Base-by-base conservation (phyloP, 2,797 vertebrate species). In the Podarcis siculus region DNA sequence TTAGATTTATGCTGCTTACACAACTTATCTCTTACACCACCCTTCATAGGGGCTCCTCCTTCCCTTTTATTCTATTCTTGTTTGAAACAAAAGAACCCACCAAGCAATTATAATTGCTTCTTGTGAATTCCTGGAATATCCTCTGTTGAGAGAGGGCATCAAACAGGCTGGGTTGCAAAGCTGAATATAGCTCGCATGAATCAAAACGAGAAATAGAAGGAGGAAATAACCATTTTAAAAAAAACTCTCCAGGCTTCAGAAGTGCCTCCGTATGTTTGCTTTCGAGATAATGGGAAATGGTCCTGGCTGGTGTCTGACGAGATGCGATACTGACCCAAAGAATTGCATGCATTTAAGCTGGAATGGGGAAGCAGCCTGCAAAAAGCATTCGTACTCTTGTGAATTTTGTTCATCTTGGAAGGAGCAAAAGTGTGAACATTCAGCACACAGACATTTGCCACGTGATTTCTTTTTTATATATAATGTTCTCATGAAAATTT, bases 21-120 rank as follows among this genome's bases (percentile, higher is more conserved):
- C 86, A 89, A 94, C 89, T 82, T 80, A 80, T 85, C 90, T 87
- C 88, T 89, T 85, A 90, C 92, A 45, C 61, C 86, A 92, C 61
- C n/a, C 79, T 25, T 83, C 94, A 93, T 92, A 89, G 86, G 27
- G 35, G 55, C 1, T 15, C 9, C 58, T 37, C 35, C 10, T 1
- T 0, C 19, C 77, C 23, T 79, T 37, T 92, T 90, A 82, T 67
- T 69, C 80, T 45, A 42, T 30, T 67, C 64, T 15, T 64, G 35
- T n/a, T 82, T 5, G 0, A 84, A 67, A 61, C 32, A 25, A 37
- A 82, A 93, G 84, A 90, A 79, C 45, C 81, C 89, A n/a, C 10
- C 39, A 25, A 17, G n/a, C n/a, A 32, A 37, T 8, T n/a, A 64
- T 42, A 45, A 25, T 25, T 64, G 72, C 72, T 86, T 45, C 23